Evolutionary conservation across 30 jellyfish, hydroid and myxozoan species (phyloP), one percentile per base, ranked within the genome.

Genomic region (Chironex yamaguchii): DNA sequence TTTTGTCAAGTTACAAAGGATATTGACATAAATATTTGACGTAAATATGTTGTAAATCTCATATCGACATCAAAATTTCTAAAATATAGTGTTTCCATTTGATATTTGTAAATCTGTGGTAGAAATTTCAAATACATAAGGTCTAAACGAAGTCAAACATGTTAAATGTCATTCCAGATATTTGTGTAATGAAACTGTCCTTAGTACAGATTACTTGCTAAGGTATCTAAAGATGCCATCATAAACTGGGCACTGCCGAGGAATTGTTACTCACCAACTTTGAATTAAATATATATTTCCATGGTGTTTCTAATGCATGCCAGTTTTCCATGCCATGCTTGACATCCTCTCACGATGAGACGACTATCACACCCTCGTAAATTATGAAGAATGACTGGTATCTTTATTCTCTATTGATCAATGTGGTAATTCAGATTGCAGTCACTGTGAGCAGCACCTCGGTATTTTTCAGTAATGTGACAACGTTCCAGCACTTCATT

Each of bases 331-430:
- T 53, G 49, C 58, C 58, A 53, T 29, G 89, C 81, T 2, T 80
- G 80, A 77, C 58, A 53, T 81, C 34, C 69, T 34, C 58, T 89
- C 95, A 54, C 32, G 3, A 84, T 84, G 23, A 49, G 63, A 42
- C 73, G 90, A 30, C 83, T 71, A 51, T 88, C 94, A 69, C 67
- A 78, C 4, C 83, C 83, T 67, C 75, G 29, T 20, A 88, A 76
- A 36, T 88, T 88, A 31, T 88, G 96, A 31, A 88, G 49, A 2
- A 88, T 52, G 52, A 52, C 81, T 1, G 96, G 89, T 3, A 88
- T 79, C 53, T 88, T 88, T 36, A 84, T 32, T 24, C 62, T 54
- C 63, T 84, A 49, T 1, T 74, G 74, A 27, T 71, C 34, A 27
- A 82, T 17, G 48, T 50, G 13, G 52, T 49, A 80, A 49, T 82